A percentile compares a stretch with the other conserved stretches of the same genome.
phyloP scores from a whole-genome alignment of 1,140 invertebrate genomes.

The Drosophila erecta region DNA sequence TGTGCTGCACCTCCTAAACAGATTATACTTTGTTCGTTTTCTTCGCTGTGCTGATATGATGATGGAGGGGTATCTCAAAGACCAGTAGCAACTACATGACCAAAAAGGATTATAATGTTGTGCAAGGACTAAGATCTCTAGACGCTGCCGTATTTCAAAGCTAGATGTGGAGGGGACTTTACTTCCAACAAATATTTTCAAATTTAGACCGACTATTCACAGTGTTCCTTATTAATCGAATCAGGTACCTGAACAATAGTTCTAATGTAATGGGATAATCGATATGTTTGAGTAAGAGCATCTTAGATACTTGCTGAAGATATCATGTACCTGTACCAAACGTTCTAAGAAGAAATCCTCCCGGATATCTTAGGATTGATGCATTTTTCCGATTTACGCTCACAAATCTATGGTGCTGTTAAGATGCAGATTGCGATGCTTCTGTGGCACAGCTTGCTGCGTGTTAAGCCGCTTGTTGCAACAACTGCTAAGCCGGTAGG shows the following conservation, averaged over 20 bases:
- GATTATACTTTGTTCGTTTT: conserved; percentile 17
- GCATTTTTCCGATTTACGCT: neutral
- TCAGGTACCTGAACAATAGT: too few relatives aligned
- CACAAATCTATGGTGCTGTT: conserved; percentile 1
- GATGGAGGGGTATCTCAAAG: neutral
- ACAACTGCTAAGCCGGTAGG: conserved; percentile 63
- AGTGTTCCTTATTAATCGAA: too few relatives aligned
- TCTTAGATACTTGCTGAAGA: too few relatives aligned
- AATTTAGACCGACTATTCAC: too few relatives aligned
- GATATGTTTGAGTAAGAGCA: too few relatives aligned
- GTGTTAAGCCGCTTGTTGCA: conserved; percentile 74
- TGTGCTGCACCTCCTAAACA: conserved; percentile 38
- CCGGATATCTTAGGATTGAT: too few relatives aligned
- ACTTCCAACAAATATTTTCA: too few relatives aligned
- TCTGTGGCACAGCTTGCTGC: conserved; percentile 28
- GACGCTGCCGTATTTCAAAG: too few relatives aligned
- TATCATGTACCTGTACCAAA: neutral
- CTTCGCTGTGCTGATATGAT: neutral
- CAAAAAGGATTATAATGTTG: neutral
- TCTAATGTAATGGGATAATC: too few relatives aligned
- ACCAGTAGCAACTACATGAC: neutral
- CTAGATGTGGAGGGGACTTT: too few relatives aligned
- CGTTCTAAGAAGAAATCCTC: neutral
- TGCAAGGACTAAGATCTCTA: neutral
- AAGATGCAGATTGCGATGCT: conserved; percentile 1